Evolutionary conservation across 35 echinoderm and acorn worm genomes (phyloP), one percentile per base, ranked within the genome.

Genomic region (Lytechinus variegatus): DNA sequence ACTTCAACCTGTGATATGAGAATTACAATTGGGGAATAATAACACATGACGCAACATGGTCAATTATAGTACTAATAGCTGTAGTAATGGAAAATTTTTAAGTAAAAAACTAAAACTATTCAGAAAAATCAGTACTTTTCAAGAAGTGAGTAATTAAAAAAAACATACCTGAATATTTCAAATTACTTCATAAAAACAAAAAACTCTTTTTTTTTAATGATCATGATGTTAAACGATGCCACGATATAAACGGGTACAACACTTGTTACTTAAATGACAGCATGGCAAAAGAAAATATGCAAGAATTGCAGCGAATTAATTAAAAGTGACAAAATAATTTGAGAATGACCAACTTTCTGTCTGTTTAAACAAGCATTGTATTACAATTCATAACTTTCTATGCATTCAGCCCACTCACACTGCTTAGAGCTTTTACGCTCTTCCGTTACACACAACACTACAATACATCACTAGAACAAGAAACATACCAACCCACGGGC

Each of bases 241-340:
- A 79, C 66, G 14, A 79, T 79, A 79, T 79, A 79, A 79, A 79
- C 14, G 6, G 66, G n/a, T 24, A 79, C n/a, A 19, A 79, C 66
- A n/a, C 66, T 79, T 24, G 24, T 79, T 79, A 79, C 66, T 24
- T 24, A 79, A 24, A 6, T 24, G 4, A 79, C 19, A 79, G n/a
- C 66, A 79, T 79, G 66, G 66, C 66, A 79, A 79, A 79, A 79
- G 66, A 79, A 79, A 79, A 79, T 7, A 79, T 79, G 66, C 66
- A 79, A 79, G 66, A 79, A 79, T 79, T 79, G 66, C 66, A 79
- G 66, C 66, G 66, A 79, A 79, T 14, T 79, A 79, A 79, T 79
- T 79, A 79, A 79, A 79, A 24, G 66, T 79, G 66, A 79, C 66
- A 79, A 79, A 79, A 24, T 24, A 79, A 79, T 79, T 79, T 79